phyloP scores from a whole-genome alignment of 2,888 invertebrate genomes.

The Zeuzera pyrina region DNA sequence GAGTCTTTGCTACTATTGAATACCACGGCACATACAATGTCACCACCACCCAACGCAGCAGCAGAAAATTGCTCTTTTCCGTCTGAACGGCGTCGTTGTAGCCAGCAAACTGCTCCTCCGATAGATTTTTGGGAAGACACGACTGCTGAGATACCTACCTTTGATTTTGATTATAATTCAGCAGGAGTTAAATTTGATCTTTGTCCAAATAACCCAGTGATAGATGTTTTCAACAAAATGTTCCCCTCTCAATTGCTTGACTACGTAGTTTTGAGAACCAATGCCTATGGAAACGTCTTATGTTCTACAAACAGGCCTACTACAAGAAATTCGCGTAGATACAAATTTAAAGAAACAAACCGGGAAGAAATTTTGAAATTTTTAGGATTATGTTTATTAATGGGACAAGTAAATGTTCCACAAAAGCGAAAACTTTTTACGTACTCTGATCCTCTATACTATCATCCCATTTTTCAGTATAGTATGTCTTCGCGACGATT shows the following conservation, averaged over 20 bases:
- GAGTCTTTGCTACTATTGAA: no score
- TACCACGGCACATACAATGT: no score
- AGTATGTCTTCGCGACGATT: constrained; percentile 16
- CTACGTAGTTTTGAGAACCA: constrained; percentile 10
- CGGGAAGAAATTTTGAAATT: constrained; percentile 9
- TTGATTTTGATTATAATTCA: constrained; percentile 1
- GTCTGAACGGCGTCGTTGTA: no score
- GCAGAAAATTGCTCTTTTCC: no score
- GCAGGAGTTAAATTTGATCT: background rate
- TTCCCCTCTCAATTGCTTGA: constrained; percentile 10
- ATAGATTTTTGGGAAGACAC: no score
- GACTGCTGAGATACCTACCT: background rate
- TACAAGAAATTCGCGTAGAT: constrained; percentile 12
- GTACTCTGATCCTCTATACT: constrained; percentile 14
- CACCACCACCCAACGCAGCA: no score
- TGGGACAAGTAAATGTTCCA: constrained; percentile 8
- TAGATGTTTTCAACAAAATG: background rate
- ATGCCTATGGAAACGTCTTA: constrained; percentile 11
- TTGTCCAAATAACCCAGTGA: background rate
- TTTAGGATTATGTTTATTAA: constrained; percentile 10
- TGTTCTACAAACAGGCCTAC: constrained; percentile 11
- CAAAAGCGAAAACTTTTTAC: no score
- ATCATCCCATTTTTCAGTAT: constrained; percentile 14
- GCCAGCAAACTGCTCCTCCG: no score
- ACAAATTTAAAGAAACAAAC: constrained; percentile 2